phyloP scores from a whole-genome alignment of 2,888 invertebrate species.

The Campoplex nolae region DNA sequence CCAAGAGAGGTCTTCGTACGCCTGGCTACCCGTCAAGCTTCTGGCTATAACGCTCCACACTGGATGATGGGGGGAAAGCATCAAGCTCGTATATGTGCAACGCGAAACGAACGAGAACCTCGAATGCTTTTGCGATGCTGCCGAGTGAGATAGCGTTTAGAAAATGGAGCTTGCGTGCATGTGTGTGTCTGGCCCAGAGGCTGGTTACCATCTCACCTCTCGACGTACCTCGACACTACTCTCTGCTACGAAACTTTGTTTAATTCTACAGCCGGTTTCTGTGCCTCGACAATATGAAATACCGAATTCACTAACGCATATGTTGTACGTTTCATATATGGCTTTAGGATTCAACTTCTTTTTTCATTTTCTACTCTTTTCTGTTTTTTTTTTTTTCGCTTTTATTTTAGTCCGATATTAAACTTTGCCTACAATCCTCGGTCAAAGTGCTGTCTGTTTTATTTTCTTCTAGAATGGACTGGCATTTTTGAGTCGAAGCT shows the following conservation, averaged over 20 bases:
- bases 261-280: slow-evolving; percentile 41
- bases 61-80: slow-evolving; percentile 29
- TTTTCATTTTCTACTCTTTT: background rate
- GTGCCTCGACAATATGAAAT: slow-evolving; percentile 46
- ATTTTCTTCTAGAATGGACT: background rate
- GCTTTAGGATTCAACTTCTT: slow-evolving; percentile 40
- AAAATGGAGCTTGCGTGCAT: slow-evolving; percentile 63
- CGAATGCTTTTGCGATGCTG: background rate
- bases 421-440: background rate
- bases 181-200: slow-evolving; percentile 50
- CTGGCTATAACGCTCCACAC: slow-evolving; percentile 31
- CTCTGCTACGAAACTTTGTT: slow-evolving; percentile 60
- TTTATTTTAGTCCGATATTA: background rate
- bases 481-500: too few relatives aligned
- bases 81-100: background rate
- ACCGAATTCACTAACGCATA: slow-evolving; percentile 31
- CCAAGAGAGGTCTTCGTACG: slow-evolving; percentile 38
- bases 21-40: slow-evolving; percentile 56
- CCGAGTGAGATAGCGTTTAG: slow-evolving; percentile 37
- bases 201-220: slow-evolving; percentile 30
- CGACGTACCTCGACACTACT: slow-evolving; percentile 25
- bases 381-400: background rate
- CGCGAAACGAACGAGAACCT: slow-evolving; percentile 47
- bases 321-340: slow-evolving; percentile 42
- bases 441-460: background rate